A percentile compares a stretch with the other conserved stretches of the same genome.
Conservation (phyloP, 2,888 invertebrate genomes). For the Linhomoeus sp. region DNA sequence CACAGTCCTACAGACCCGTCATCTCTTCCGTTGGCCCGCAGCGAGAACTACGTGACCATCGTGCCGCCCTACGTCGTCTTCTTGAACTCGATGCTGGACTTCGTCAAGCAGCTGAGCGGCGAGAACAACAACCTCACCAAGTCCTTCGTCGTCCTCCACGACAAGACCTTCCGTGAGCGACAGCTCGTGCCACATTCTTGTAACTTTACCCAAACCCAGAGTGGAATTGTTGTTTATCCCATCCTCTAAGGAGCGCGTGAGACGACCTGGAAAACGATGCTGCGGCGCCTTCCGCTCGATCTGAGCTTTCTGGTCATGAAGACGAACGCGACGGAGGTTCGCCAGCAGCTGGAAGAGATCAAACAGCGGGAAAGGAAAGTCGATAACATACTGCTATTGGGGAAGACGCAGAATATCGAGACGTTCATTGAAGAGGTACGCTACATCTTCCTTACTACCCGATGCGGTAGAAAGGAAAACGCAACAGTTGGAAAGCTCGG, state of each 20-base stretch:
- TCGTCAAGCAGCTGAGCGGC: constrained; percentile 47
- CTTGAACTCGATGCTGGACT: constrained; percentile 45
- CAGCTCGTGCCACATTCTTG: background rate
- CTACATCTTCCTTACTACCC: background rate
- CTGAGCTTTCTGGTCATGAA: background rate
- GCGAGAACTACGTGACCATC: constrained; percentile 13
- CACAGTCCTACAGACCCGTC: no score
- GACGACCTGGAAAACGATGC: background rate
- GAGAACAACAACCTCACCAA: constrained; percentile 75
- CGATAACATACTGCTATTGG: constrained; percentile 17
- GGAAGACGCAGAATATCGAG: constrained; percentile 17
- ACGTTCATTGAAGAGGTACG: constrained; percentile 12
- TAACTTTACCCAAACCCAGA: background rate
- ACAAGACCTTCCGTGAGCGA: constrained; percentile 42
- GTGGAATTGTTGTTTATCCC: constrained; percentile 5
- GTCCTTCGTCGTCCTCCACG: constrained; percentile 64
- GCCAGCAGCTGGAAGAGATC: constrained; percentile 8
- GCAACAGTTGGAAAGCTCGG: background rate
- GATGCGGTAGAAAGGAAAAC: background rate
- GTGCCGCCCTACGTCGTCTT: constrained; percentile 16
- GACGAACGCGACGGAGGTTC: constrained; percentile 4
- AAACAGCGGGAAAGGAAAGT: constrained; percentile 8
- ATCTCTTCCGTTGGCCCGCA: no score
- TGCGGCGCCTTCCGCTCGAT: background rate
- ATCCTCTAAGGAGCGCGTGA: background rate